A percentile compares a stretch with the other conserved stretches of the same genome.
These are phyloP conservation scores for Drosophila demipolita DNA, from an alignment of 2,888 invertebrate species.

Conservation along the genomic window DNA sequence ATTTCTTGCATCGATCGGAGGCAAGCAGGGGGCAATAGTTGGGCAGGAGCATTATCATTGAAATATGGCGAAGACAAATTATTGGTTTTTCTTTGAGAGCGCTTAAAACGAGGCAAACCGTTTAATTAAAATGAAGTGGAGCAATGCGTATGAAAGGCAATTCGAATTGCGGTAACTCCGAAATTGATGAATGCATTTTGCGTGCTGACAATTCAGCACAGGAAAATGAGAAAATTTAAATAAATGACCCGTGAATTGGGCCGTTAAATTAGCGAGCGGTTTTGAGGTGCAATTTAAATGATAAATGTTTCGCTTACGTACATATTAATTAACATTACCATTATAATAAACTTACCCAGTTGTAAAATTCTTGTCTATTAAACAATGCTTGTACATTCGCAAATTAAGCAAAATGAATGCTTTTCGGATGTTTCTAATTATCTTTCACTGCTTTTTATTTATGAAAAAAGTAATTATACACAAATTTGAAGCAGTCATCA, in stretches of 20 bases:
- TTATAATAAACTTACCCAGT: neutral
- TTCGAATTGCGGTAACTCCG: slow-evolving; percentile 45
- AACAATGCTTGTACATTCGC: neutral
- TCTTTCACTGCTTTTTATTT: neutral
- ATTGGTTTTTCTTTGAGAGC: slow-evolving; percentile 74
- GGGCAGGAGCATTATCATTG: slow-evolving; percentile 34
- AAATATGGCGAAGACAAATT: slow-evolving; percentile 75
- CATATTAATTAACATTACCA: neutral
- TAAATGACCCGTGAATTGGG: slow-evolving; percentile 15
- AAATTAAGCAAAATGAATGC: neutral
- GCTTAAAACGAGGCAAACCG: slow-evolving; percentile 61
- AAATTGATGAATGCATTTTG: slow-evolving; percentile 37
- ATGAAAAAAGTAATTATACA: neutral
- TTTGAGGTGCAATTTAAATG: slow-evolving; percentile 12
- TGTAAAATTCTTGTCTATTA: neutral
- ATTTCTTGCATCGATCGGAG: slow-evolving; percentile 40
- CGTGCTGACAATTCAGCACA: slow-evolving; percentile 1
- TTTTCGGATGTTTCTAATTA: neutral
- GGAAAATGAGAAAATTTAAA: slow-evolving; percentile 7
- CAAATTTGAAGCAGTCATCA: neutral
- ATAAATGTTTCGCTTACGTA: neutral
- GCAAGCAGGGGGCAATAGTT: neutral
- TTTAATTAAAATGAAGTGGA: slow-evolving; percentile 72
- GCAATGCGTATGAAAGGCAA: slow-evolving; percentile 70
- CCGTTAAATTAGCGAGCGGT: slow-evolving; percentile 29